Evolutionary conservation across 2,113 vertebrate species (phyloP).

Genomic region (Psophia crepitans): DNA sequence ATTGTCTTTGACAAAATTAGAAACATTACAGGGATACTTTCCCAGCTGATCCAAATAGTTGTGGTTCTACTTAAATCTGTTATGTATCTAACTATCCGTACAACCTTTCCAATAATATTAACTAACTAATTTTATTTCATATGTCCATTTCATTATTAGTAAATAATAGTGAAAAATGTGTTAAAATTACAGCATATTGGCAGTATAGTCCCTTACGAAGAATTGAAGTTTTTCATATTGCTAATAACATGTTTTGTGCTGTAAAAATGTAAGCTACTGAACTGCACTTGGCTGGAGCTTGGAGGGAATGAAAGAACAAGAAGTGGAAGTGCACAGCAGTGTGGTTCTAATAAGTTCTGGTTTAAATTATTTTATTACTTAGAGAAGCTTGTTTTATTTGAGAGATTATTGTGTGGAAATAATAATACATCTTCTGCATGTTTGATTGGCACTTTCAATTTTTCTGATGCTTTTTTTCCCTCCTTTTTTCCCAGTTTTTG

Average conservation of each 20-base stretch:
- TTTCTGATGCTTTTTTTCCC: neutral
- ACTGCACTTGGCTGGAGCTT: neutral
- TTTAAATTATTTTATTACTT: neutral
- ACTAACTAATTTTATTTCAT: neutral
- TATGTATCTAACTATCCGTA: neutral
- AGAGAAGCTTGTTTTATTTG: neutral
- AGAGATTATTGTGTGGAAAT: neutral
- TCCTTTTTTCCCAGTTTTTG: neutral
- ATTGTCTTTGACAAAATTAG: neutral
- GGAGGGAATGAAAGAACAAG: neutral
- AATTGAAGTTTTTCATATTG: neutral
- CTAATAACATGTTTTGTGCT: neutral
- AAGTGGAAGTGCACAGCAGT: neutral
- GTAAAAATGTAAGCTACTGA: neutral
- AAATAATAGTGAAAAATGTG: neutral
- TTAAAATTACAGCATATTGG: neutral
- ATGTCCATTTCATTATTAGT: neutral
- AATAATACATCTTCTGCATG: neutral
- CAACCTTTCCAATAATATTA: neutral
- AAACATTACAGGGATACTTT: neutral
- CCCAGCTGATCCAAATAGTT: neutral
- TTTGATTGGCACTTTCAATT: neutral
- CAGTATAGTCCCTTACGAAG: neutral
- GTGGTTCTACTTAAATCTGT: neutral
- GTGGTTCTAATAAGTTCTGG: neutral